Evolutionary conservation across 2,113 vertebrate species (phyloP), one percentile per base, ranked within the genome.

Genomic region (Osmerus mordax): DNA sequence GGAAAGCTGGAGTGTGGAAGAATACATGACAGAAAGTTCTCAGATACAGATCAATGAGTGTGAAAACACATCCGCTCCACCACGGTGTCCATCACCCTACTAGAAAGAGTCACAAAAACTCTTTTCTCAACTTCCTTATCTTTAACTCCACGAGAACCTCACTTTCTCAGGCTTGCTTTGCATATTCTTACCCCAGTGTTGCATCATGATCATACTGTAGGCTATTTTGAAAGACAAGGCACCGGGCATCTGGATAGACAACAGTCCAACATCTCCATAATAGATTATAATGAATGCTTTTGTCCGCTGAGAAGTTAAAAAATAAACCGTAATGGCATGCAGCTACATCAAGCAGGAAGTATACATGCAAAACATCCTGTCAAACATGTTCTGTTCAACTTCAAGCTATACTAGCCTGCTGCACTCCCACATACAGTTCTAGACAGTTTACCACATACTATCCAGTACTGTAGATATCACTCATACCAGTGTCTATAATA

Each of bases 161-260:
- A 78, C 73, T 64, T 76, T 36, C 62, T 66, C 21, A 58, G 70
- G 15, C 62, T 53, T 63, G 32, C 51, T 60, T 67, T 23, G 51
- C 28, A 53, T 5, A 62, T 61, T 21, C 67, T 84, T 84, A 75
- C 83, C 55, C 1, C 25, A 29, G 15, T 23, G 65, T 84, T 84
- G 79, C 83, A 81, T 84, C 79, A 84, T 36, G 9, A 19, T 28
- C 41, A 47, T 11, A 25, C 14, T 47, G 64, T 51, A 51, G 21
- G 58, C 19, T 21, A 69, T 65, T 62, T 62, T 58, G 41, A 9
- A 47, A 47, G 41, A 47, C 47, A 65, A 67, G 59, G 65, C 0
- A 28, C 19, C 51, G 28, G n/a, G 65, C 64, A 74, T 79, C 65
- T 70, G 70, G 4, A 32, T 69, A 19, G 36, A 54, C 65, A 67